Base-by-base conservation (phyloP, 1,140 invertebrate species). In the Bacillus rossius region DNA sequence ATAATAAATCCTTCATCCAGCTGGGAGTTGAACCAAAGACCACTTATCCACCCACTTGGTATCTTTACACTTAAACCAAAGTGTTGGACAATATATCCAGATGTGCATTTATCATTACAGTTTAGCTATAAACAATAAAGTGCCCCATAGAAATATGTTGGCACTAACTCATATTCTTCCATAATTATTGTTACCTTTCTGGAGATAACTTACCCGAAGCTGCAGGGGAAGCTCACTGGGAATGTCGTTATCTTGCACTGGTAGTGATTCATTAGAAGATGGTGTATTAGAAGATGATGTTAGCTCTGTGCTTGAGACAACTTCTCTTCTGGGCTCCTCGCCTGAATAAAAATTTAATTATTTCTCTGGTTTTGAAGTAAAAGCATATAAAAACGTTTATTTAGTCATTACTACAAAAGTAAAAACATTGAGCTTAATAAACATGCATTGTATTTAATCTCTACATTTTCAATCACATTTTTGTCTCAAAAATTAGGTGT, bases 201-300 rank as follows among this genome's bases (percentile, higher is more conserved):
- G 34, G 2, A 23, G 8, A 47, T 56, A 25, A 53, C 54, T 29
- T 41, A 64, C 63, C 54, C 57, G 50, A 22, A 64, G 47, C 29
- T 64, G 63, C 10, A 64, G 41, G 10, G 63, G 63, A 17, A 64
- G 51, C 50, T 64, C 63, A 54, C 29, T 57, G 55, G 63, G 63
- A 25, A 64, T 50, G 4, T 55, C 51, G 13, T 22, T 13, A 13
- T 60, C 50, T 14, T 34, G 19, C 3, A 2, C 34, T 49, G 16
- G 19, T 8, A 7, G 14, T 19, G 17, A 19, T 3, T 19, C 43
- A 34, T 5, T 55, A 14, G 43, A 17, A 20, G 29, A 38, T 23
- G 14, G 26, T 37, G n/a, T n/a, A 34, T 5, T 55, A 14, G 43
- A 17, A 20, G 29, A 38, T 23, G 14, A 20, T 37, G 8, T 20